phyloP scores from a whole-genome alignment of 2,797 vertebrate species.

The Melanogrammus aeglefinus region DNA sequence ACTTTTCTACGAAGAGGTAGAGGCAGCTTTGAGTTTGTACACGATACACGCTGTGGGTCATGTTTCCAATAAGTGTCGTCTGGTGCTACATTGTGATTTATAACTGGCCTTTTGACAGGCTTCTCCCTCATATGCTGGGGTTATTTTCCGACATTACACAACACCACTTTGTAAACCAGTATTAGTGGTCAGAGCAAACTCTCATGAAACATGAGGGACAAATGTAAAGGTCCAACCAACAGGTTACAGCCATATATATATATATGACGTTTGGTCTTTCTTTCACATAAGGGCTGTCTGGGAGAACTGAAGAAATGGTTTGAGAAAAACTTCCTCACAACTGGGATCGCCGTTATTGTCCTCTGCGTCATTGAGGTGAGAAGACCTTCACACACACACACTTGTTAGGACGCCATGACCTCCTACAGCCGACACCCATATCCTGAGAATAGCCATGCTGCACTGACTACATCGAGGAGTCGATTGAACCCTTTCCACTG shows the following conservation, averaged over 20 bases:
- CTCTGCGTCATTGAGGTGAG: constrained; percentile 75
- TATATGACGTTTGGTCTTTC: background rate
- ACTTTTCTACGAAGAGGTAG: background rate
- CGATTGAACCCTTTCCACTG: background rate
- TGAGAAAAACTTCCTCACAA: constrained; percentile 61
- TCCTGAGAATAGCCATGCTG: background rate
- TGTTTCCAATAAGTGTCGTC: background rate
- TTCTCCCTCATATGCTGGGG: background rate
- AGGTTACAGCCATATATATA: too few relatives aligned
- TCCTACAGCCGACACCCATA: background rate
- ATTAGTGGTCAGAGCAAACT: too few relatives aligned
- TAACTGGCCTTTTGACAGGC: background rate
- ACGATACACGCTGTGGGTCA: background rate
- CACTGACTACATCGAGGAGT: background rate
- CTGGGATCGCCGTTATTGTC: constrained; percentile 67
- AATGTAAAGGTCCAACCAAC: too few relatives aligned
- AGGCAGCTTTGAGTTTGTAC: background rate
- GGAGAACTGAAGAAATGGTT: background rate
- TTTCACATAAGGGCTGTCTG: constrained; percentile 64
- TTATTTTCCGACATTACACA: background rate
- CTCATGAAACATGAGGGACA: too few relatives aligned
- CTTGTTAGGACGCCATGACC: too few relatives aligned
- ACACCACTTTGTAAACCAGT: background rate
- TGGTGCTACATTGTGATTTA: background rate
- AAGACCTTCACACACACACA: background rate